A percentile compares a stretch with the other conserved stretches of the same genome.
Evolutionary conservation across 2,888 invertebrate species (phyloP).

Genomic region (Ditula angustiorana): DNA sequence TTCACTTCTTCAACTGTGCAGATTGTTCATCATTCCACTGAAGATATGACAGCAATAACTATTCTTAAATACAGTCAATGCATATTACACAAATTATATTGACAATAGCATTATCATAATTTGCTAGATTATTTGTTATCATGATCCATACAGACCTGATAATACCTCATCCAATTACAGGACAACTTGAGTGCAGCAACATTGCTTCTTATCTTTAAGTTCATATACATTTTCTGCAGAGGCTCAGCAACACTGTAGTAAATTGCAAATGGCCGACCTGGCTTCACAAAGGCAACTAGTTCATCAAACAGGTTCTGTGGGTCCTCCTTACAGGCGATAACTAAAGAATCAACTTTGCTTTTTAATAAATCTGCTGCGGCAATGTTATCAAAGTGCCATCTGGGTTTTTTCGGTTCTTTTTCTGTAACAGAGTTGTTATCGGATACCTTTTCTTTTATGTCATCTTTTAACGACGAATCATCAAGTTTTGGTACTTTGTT

Average conservation of each 20-base stretch:
- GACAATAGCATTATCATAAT: too few species aligned
- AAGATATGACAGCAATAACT: too few species aligned
- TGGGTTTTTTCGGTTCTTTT: constrained; percentile 80
- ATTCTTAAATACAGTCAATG: too few species aligned
- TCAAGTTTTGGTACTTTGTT: constrained; percentile 64
- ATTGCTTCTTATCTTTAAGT: constrained; percentile 89
- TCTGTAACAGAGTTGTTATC: constrained; percentile 32
- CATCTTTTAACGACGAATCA: constrained; percentile 41
- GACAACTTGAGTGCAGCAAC: constrained; percentile 92
- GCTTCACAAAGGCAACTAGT: constrained; percentile 90
- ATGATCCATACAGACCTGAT: constrained; percentile 87
- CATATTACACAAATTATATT: too few species aligned
- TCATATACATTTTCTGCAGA: constrained; percentile 92
- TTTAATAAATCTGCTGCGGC: constrained; percentile 87
- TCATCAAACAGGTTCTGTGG: constrained; percentile 92
- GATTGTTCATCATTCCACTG: too few species aligned
- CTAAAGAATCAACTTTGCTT: constrained; percentile 89
- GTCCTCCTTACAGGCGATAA: constrained; percentile 94
- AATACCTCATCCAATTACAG: constrained; percentile 95
- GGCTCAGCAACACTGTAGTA: constrained; percentile 93
- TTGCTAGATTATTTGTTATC: too few species aligned
- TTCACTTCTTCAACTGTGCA: too few species aligned
- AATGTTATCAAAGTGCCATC: constrained; percentile 90
- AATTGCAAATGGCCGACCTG: constrained; percentile 94
- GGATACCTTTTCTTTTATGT: constrained; percentile 26